phyloP scores from a whole-genome alignment of 2,888 invertebrate species.

The Baronia brevicornis region DNA sequence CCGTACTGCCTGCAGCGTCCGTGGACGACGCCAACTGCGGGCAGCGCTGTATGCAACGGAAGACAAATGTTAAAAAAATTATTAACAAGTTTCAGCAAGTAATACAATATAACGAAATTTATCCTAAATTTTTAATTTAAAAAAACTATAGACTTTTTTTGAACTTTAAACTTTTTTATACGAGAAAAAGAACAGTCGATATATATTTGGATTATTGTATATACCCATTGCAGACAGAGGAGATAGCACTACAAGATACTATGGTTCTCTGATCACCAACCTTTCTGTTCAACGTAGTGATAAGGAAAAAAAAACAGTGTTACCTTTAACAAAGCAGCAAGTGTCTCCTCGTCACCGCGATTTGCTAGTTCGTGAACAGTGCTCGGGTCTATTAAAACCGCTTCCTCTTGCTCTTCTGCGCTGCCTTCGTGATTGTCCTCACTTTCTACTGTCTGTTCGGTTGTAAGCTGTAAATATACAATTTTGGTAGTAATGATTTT shows the following conservation, averaged over 20 bases:
- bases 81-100: too few relatives aligned
- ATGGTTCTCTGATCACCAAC: too few relatives aligned
- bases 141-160: not conserved
- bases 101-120: too few relatives aligned
- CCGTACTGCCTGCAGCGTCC: slow-evolving; percentile 89
- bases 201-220: too few relatives aligned
- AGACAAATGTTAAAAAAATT: not conserved
- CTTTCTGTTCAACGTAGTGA: too few relatives aligned
- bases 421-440: slow-evolving; percentile 34
- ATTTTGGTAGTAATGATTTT: too few relatives aligned
- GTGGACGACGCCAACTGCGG: slow-evolving; percentile 77
- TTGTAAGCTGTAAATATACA: slow-evolving; percentile 38
- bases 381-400: slow-evolving; percentile 67
- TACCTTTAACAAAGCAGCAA: slow-evolving; percentile 78
- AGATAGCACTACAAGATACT: too few relatives aligned
- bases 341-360: slow-evolving; percentile 81
- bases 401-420: slow-evolving; percentile 43
- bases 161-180: too few relatives aligned
- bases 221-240: too few relatives aligned
- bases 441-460: slow-evolving; percentile 33
- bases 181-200: too few relatives aligned
- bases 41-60: slow-evolving; percentile 51
- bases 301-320: slow-evolving; percentile 18
- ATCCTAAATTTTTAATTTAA: not conserved
- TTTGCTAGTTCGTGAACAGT: slow-evolving; percentile 85